Conservation (phyloP, 1,140 invertebrate species). For the Drosophila santomea region DNA sequence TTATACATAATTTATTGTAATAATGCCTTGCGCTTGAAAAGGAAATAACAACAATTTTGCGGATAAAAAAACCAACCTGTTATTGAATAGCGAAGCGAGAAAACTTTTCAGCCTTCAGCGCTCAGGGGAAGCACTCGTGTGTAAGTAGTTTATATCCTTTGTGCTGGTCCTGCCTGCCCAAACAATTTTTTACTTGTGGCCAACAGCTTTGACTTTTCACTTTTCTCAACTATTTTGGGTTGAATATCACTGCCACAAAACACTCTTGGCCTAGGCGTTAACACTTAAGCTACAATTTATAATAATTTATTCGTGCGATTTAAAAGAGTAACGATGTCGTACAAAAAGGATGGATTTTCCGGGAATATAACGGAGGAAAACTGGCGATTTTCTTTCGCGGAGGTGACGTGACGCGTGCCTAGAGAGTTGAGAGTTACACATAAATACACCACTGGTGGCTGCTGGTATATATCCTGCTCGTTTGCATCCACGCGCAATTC, state of each 20-base stretch:
- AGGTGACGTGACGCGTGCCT: slow-evolving; percentile 7
- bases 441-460: slow-evolving; percentile 3
- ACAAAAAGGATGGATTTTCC: slow-evolving; percentile 29
- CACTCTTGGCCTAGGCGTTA: not conserved
- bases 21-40: too few species aligned
- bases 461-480: slow-evolving; percentile 6
- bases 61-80: slow-evolving; percentile 53
- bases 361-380: slow-evolving; percentile 33
- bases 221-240: slow-evolving; percentile 1
- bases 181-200: slow-evolving; percentile 60
- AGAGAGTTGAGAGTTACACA: slow-evolving; percentile 6
- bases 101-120: slow-evolving; percentile 30
- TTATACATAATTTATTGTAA: slow-evolving; percentile 64
- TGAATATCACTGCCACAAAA: slow-evolving; percentile 21
- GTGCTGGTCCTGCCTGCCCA: slow-evolving; percentile 37
- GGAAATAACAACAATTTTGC: slow-evolving; percentile 28
- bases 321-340: slow-evolving; percentile 17
- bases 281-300: not conserved
- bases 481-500: slow-evolving; percentile 1
- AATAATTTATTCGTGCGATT: slow-evolving; percentile 6
- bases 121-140: not conserved
- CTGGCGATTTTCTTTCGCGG: slow-evolving; percentile 34
- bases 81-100: slow-evolving; percentile 38
- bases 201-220: slow-evolving; percentile 14
- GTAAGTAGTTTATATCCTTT: slow-evolving; percentile 5